Percentiles rank a stretch among this genome's conserved stretches.
Conservation (phyloP, 2,888 invertebrate species). For the Conops quadrifasciatus region DNA sequence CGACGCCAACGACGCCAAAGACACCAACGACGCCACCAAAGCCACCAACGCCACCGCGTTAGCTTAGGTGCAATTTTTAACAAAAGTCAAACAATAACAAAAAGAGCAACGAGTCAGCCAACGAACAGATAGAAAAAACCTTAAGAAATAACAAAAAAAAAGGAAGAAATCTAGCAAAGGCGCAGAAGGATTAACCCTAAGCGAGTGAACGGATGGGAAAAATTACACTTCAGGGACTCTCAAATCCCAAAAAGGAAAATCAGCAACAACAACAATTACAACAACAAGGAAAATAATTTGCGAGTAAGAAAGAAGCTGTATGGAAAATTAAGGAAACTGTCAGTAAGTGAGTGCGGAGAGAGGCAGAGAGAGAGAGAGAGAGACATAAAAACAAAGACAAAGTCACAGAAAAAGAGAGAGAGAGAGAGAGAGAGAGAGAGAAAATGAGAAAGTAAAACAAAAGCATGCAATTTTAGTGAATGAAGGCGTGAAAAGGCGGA, state of each 20-base stretch:
- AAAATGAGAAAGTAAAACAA: background rate
- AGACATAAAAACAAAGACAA: background rate
- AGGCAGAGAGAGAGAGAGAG: background rate
- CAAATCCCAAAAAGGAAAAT: background rate
- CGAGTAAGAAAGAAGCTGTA: background rate
- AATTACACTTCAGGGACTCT: too few relatives aligned
- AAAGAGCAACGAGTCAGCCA: background rate
- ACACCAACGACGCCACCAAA: too few relatives aligned
- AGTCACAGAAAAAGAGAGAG: background rate
- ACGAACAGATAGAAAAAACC: background rate
- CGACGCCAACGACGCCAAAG: too few relatives aligned
- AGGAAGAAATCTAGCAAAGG: background rate
- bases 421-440: background rate
- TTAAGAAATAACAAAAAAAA: background rate
- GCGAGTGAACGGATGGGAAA: too few relatives aligned
- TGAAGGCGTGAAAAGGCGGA: too few relatives aligned
- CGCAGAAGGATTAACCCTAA: too few relatives aligned
- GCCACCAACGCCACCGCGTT: too few relatives aligned
- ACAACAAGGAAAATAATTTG: background rate
- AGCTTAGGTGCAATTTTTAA: slow-evolving; percentile 10
- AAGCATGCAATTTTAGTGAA: background rate
- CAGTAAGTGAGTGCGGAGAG: background rate
- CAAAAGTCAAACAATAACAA: slow-evolving; percentile 13
- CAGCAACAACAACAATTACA: background rate
- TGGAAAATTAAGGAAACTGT: slow-evolving; percentile 21